Base-by-base conservation (phyloP, 2,797 vertebrate genomes). In the Xiphophorus birchmanni region DNA sequence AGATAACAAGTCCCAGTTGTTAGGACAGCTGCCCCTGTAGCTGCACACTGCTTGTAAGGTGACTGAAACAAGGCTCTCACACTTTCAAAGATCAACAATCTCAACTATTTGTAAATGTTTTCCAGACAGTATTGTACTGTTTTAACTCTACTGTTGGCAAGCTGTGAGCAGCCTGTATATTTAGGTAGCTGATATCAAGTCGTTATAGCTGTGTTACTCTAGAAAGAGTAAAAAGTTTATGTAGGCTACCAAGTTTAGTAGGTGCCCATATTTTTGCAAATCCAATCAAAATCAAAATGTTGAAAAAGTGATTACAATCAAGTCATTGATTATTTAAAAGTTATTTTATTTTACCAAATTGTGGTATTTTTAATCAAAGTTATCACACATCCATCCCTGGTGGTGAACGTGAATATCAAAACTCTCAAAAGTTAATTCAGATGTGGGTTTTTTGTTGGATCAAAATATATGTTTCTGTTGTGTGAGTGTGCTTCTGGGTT, bases 401-500 rank as follows among this genome's bases (percentile, higher is more conserved):
- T 37, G 35, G 7, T 4, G 18, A 35, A 15, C 4, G 18, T 67
- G 9, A 67, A 11, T 37, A 67, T 37, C 8, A 67, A 37, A 65
- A 37, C 60, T 21, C 15, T 58, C 4, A 13, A 37, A 42, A 42
- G 11, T 42, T 26, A 5, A 69, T 42, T 67, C 18, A 23, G 35
- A 40, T 45, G n/a, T 11, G 9, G 32, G 12, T 44, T 0, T 42
- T 80, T 54, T 42, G 4, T 13, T 18, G 40, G 69, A 18, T 37
- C 37, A 42, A 29, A 71, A 15, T 6, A 32, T 21, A 29, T 71
- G 32, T 54, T 45, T 35, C 1, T 29, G 60, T 37, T 4, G 44
- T 35, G 11, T 17, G 21, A 40, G 35, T 79, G 37, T 76, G 26
- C 44, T 45, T 77, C 44, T 82, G 26, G 69, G 9, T 84, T 84